Evolutionary conservation across 2,797 vertebrate species (phyloP).

Genomic region (Phoeniculus purpureus): DNA sequence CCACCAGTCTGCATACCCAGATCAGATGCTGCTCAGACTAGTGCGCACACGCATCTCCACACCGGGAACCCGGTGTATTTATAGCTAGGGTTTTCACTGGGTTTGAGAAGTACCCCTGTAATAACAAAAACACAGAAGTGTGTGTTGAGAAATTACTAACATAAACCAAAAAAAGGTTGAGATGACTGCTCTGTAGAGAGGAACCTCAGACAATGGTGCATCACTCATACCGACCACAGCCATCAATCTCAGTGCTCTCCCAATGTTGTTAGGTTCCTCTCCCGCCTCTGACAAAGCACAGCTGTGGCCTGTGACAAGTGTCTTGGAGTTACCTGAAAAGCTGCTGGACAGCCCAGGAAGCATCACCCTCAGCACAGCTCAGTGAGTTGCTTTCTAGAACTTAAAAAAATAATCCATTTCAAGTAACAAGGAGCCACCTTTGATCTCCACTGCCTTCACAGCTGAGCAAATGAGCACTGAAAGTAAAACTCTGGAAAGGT

Average conservation of each 20-base stretch:
- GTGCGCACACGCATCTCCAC: rapidly evolving
- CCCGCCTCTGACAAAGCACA: not conserved
- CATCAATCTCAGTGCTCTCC: not conserved
- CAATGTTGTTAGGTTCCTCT: not conserved
- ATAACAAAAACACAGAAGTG: not conserved
- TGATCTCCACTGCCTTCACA: not conserved
- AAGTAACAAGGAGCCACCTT: not conserved
- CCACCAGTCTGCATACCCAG: not conserved
- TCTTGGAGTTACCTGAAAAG: not conserved
- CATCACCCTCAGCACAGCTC: not conserved
- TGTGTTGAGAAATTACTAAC: too few species aligned
- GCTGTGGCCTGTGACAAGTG: not conserved
- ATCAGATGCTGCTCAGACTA: not conserved
- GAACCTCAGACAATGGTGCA: not conserved
- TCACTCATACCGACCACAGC: not conserved
- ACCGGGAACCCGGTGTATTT: not conserved
- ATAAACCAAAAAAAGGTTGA: not conserved
- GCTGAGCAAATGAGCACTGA: not conserved
- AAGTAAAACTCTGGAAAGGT: not conserved
- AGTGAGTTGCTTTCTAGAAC: not conserved
- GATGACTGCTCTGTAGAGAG: rapidly evolving
- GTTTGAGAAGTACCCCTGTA: not conserved
- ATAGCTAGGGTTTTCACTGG: not conserved
- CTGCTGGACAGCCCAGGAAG: not conserved
- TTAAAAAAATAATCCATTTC: rapidly evolving